Evolutionary conservation across 92 coral and sea anemone species (phyloP).

Genomic region (Porites rus): DNA sequence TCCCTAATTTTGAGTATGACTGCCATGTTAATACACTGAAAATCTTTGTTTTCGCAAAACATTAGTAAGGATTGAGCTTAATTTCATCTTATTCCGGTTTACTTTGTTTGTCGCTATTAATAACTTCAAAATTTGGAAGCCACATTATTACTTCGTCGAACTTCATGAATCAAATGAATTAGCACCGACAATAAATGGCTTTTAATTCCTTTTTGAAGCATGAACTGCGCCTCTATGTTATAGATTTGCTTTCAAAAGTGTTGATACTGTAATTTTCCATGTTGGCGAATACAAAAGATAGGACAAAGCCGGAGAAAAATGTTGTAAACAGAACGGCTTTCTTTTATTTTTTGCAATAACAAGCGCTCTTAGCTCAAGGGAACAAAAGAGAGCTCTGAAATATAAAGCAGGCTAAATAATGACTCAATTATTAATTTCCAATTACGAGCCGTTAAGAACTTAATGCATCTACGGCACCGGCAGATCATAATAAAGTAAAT

Average conservation of each 20-base stretch:
- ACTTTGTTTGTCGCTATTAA: background rate
- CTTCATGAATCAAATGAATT: background rate
- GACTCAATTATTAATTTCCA: slow-evolving; percentile 31
- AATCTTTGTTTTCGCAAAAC: slow-evolving; percentile 7
- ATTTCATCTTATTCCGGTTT: background rate
- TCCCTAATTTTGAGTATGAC: background rate
- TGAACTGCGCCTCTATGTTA: background rate
- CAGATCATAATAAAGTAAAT: background rate
- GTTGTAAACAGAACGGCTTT: background rate
- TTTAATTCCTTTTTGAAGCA: background rate
- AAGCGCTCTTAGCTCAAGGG: background rate
- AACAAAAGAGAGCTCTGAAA: slow-evolving; percentile 26
- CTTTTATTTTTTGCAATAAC: background rate
- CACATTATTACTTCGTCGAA: background rate
- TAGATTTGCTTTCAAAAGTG: background rate
- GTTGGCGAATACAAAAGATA: background rate
- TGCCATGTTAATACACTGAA: slow-evolving; percentile 4
- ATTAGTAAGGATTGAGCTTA: background rate
- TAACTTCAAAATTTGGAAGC: background rate
- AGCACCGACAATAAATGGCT: background rate
- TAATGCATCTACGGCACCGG: background rate
- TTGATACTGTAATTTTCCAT: background rate
- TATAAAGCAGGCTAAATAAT: slow-evolving; percentile 9
- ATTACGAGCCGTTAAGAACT: slow-evolving; percentile 23
- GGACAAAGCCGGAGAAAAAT: background rate